Base-by-base conservation (phyloP, 2,888 invertebrate species). In the Platycnemis pennipes region DNA sequence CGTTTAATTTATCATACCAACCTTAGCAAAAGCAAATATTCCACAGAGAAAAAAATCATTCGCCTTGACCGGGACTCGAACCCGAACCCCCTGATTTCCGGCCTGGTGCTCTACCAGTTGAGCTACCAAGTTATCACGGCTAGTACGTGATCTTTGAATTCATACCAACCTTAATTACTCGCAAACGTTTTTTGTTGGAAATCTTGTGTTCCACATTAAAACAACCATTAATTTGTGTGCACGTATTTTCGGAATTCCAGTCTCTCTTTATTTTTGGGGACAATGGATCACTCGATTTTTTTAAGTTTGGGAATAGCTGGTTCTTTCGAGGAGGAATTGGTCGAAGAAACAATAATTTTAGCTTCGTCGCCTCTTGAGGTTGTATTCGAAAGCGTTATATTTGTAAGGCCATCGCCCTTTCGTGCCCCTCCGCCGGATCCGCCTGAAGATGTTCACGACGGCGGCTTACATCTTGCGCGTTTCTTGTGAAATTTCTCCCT, bases 401-500 rank as follows among this genome's bases (percentile, higher is more conserved):
- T 77, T 37, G 77, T 37, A 11, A 13, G 77, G 77, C 37, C 77
- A 37, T 37, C 37, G 77, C 77, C n/a, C 77, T 77, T 77, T 77
- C 31, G 3, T n/a, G 37, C 77, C 37, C 37, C 77, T 77, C 77
- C 77, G 31, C 26, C 22, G n/a, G 3, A 22, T 22, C 31, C 77
- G 16, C 37, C 77, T 37, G 37, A 77, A 77, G 77, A 7, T 77
- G n/a, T 77, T 77, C 77, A 11, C 37, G 11, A 13, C 2, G 77
- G 77, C 77, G 37, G 37, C 77, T 77, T 37, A 77, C 37, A 37
- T 69, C 69, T 69, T 31, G 69, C 69, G 69, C 0, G 22, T 77
- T 77, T 77, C 77, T 77, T 11, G 77, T 77, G 77, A 77, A 77
- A 77, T 77, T 77, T 37, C 37, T 16, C 77, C 37, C 77, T 37